A percentile compares a stretch with the other conserved stretches of the same genome.
Conservation (phyloP, 2,888 invertebrate species). For the Oxystoma pomonae region DNA sequence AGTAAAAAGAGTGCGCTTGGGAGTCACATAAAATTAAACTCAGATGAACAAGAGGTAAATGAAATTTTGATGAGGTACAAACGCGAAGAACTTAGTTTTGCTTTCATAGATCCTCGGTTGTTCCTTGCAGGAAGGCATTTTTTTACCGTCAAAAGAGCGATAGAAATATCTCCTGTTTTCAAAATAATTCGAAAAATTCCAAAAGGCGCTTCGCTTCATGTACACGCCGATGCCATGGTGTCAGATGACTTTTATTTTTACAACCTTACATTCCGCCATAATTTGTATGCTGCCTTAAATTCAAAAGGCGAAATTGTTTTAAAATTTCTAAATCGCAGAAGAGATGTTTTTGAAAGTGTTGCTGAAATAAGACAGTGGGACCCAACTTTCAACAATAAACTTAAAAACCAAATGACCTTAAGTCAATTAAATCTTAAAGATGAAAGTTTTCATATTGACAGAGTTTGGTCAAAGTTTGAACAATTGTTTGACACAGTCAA, state of each 20-base stretch:
- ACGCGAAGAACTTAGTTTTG: slow-evolving; percentile 33
- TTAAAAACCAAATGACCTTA: slow-evolving; percentile 2
- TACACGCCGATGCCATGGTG: slow-evolving; percentile 62
- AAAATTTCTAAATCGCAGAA: not conserved
- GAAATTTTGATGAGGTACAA: slow-evolving; percentile 37
- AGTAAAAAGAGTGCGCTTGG: not conserved
- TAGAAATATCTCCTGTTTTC: slow-evolving; percentile 61
- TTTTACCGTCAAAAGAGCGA: slow-evolving; percentile 55
- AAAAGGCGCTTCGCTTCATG: slow-evolving; percentile 68
- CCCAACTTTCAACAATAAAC: not conserved
- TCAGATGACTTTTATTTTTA: slow-evolving; percentile 56
- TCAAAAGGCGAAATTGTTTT: not conserved
- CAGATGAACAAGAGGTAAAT: slow-evolving; percentile 36
- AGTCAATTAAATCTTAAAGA: not conserved
- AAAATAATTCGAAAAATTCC: slow-evolving; percentile 63
- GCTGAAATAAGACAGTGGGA: not conserved
- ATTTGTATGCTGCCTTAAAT: slow-evolving; percentile 49
- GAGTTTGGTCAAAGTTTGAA: not conserved
- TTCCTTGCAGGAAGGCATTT: slow-evolving; percentile 65
- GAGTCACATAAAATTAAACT: not conserved
- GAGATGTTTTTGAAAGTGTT: not conserved
- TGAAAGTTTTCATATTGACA: not conserved
- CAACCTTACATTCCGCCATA: slow-evolving; percentile 54
- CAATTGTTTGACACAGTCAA: not conserved
- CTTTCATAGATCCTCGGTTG: slow-evolving; percentile 31